phyloP scores from a whole-genome alignment of 2,797 vertebrate species.

The Ptychobarbus kaznakovi region DNA sequence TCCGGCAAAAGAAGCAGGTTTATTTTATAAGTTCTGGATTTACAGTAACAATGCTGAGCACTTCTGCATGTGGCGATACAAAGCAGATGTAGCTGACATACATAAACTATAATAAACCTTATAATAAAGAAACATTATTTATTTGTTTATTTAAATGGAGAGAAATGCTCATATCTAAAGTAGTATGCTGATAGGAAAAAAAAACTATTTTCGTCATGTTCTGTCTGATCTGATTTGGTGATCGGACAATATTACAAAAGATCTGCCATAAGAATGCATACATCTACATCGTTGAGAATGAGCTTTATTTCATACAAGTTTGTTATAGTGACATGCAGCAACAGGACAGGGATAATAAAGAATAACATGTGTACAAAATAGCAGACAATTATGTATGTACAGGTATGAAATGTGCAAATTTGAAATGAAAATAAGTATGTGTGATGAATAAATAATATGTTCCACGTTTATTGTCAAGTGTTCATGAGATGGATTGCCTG shows the following conservation, averaged over 20 bases:
- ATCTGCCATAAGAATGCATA: background rate
- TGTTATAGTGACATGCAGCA: too few species aligned
- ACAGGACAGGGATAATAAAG: too few species aligned
- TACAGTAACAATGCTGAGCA: background rate
- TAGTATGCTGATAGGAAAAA: background rate
- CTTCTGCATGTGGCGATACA: conserved; percentile 4
- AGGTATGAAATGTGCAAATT: too few species aligned
- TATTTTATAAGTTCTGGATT: conserved; percentile 11
- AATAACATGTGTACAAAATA: too few species aligned
- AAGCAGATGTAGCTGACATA: conserved; percentile 16
- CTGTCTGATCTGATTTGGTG: background rate
- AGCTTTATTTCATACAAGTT: too few species aligned
- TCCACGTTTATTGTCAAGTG: too few species aligned
- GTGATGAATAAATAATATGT: too few species aligned
- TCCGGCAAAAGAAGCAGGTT: conserved; percentile 22
- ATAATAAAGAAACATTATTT: background rate
- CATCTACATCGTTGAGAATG: background rate
- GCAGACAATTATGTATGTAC: too few species aligned
- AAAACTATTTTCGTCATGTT: background rate
- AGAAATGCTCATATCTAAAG: background rate
- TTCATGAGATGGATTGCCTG: too few species aligned
- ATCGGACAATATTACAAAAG: conserved; percentile 1
- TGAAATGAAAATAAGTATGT: too few species aligned
- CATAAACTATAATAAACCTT: background rate
- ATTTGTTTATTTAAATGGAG: background rate